Evolutionary conservation across 2,113 vertebrate species (phyloP).

Genomic region (Hylia prasina): DNA sequence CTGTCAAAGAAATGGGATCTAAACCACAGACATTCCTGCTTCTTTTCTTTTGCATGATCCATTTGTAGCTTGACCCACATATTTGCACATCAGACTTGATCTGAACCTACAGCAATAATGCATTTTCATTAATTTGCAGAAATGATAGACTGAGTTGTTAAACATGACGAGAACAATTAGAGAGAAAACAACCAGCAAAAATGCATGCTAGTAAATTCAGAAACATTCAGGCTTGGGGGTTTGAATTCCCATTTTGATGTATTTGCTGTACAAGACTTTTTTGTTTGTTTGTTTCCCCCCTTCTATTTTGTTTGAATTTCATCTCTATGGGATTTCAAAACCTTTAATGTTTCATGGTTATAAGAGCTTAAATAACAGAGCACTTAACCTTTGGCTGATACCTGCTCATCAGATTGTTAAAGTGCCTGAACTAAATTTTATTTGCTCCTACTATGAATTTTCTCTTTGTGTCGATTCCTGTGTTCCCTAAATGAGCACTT

Average conservation of each 20-base stretch:
- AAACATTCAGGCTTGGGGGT: background rate
- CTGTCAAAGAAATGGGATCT: background rate
- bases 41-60: background rate
- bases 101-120: background rate
- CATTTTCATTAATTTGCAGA: slow-evolving; percentile 6
- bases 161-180: background rate
- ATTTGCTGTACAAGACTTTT: background rate
- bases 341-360: background rate
- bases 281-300: background rate
- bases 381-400: background rate
- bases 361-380: background rate
- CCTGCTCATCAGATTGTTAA: background rate
- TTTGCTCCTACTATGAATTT: background rate
- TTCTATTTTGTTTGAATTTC: background rate
- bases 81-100: background rate
- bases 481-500: background rate
- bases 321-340: background rate
- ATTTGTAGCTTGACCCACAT: background rate
- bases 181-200: background rate
- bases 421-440: background rate
- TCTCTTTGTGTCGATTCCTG: background rate
- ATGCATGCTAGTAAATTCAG: background rate
- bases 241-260: background rate
- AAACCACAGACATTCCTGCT: background rate
- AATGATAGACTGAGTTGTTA: background rate